These are phyloP conservation scores for Drosophila gunungcola DNA, from an alignment of 1,140 invertebrate species.

Conservation along the genomic window DNA sequence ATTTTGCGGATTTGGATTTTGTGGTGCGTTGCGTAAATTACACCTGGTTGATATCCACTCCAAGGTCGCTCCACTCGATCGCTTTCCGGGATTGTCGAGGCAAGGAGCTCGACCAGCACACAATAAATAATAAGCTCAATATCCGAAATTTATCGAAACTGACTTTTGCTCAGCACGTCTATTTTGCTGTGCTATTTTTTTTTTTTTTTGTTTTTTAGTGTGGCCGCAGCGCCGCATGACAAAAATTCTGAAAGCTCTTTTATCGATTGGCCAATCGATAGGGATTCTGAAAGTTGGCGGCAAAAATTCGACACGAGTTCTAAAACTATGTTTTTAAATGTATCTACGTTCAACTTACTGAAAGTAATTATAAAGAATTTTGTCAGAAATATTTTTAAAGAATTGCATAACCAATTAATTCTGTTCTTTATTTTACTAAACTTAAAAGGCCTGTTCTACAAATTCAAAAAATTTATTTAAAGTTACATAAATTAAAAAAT, in stretches of 20 bases:
- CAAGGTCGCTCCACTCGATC: slow-evolving; percentile 20
- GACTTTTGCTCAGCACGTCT: slow-evolving; percentile 40
- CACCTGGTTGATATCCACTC: slow-evolving; percentile 16
- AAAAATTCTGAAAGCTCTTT: slow-evolving; percentile 15
- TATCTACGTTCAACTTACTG: no score
- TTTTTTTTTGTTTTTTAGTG: slow-evolving; percentile 16
- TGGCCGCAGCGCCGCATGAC: not conserved
- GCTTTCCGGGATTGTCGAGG: slow-evolving; percentile 1
- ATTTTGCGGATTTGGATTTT: slow-evolving; percentile 28
- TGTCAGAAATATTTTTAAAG: no score
- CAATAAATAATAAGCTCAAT: slow-evolving; percentile 50
- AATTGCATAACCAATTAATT: no score
- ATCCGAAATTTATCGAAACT: slow-evolving; percentile 42
- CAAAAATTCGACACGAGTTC: not conserved
- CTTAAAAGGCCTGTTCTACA: no score
- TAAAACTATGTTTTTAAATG: no score
- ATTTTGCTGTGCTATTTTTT: slow-evolving; percentile 19
- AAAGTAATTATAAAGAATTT: no score
- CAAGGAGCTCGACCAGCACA: slow-evolving; percentile 35
- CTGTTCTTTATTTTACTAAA: no score
- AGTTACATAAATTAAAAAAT: no score
- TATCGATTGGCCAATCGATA: slow-evolving; percentile 1
- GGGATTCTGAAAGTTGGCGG: not conserved
- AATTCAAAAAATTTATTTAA: no score
- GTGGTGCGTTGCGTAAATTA: slow-evolving; percentile 47